A percentile compares a stretch with the other conserved stretches of the same genome.
phyloP scores from a whole-genome alignment of 2,888 invertebrate genomes.

The Dromius quadrimaculatus region DNA sequence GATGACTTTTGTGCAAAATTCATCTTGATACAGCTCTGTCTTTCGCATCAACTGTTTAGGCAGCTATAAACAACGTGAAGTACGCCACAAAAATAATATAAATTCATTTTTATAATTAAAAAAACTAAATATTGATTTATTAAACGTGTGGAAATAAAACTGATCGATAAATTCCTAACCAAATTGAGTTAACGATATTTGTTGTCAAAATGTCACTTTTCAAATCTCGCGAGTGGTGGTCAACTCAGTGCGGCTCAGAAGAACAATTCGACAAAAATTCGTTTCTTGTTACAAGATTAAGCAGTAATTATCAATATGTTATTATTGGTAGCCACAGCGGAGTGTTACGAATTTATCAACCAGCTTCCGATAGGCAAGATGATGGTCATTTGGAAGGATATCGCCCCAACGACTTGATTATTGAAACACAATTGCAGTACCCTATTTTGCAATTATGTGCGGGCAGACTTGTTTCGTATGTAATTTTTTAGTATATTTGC shows the following conservation, averaged over 20 bases:
- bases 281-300: slow-evolving; percentile 68
- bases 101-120: slow-evolving; percentile 17
- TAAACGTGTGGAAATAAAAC: slow-evolving; percentile 5
- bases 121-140: background rate
- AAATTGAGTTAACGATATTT: slow-evolving; percentile 16
- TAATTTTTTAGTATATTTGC: slow-evolving; percentile 56
- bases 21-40: too few relatives aligned
- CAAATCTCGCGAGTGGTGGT: slow-evolving; percentile 92
- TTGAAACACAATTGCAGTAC: slow-evolving; percentile 80
- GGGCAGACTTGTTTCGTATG: slow-evolving; percentile 89
- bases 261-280: slow-evolving; percentile 71
- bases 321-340: slow-evolving; percentile 86
- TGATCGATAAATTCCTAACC: slow-evolving; percentile 55
- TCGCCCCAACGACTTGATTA: slow-evolving; percentile 75
- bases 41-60: too few relatives aligned
- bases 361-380: slow-evolving; percentile 69
- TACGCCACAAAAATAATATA: too few relatives aligned
- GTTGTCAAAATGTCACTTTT: slow-evolving; percentile 93
- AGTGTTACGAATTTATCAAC: slow-evolving; percentile 81
- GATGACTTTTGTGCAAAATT: too few relatives aligned
- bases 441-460: slow-evolving; percentile 85
- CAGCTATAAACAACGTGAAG: too few relatives aligned
- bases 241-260: slow-evolving; percentile 75
- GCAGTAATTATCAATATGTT: slow-evolving; percentile 78
- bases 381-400: slow-evolving; percentile 66